Base-by-base conservation (phyloP, 1,140 invertebrate species). In the Aphaenogaster ashmeadi region DNA sequence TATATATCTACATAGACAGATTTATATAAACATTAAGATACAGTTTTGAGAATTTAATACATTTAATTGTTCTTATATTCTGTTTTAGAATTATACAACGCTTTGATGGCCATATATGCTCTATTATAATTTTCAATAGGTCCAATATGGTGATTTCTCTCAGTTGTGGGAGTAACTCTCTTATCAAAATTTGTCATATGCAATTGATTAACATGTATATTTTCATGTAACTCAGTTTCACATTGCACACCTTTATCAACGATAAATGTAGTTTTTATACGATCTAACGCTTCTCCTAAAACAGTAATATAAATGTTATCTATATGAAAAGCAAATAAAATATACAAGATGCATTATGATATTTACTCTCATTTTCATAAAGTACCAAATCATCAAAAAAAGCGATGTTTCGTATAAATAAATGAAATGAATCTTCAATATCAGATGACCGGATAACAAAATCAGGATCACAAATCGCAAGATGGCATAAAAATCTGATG, bases 351-450 rank as follows among this genome's bases (percentile, higher is more conserved):
- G 80, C 47, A 44, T 47, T 62, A 36, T 58, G 6, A 38, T 41
- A 90, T 92, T 94, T 86, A 95, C 94, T 88, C 86, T 95, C 94
- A 64, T 92, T 94, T 44, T 92, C 91, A 21, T 91, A 89, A 2
- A 95, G 75, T 62, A 75, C 69, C 2, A 95, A 87, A 74, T 93
- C 92, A 7, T 93, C 86, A 13, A 93, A 89, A 3, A 79, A 86
- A 33, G 41, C 75, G 11, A 95, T 78, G 74, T 94, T 91, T 38
- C 90, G 90, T 44, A 95, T 87, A 54, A 95, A 94, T 52, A 93
- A 88, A 78, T 93, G 88, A 77, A 95, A 93, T 7, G 91, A 88
- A 67, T 93, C 90, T 80, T 94, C 94, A 27, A 93, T 93, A 50
- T 94, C 93, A 0, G 91, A 87, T 15, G 91, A 84, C 78, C 91